Evolutionary conservation across 2,797 vertebrate genomes (phyloP).

Genomic region (Dipus sagitta): DNA sequence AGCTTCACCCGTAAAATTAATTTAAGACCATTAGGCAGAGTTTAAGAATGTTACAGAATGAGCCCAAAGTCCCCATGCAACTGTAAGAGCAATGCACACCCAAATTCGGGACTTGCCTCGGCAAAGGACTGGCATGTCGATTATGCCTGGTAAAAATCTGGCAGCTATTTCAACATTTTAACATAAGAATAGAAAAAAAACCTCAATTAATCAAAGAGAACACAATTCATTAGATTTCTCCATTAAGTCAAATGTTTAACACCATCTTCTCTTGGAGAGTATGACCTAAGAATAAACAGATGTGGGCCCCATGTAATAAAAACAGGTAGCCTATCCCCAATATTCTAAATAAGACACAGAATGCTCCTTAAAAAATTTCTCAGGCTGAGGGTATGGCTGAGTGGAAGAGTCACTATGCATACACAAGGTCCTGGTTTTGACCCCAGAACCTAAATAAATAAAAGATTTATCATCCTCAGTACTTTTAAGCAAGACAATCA

Average conservation of each 20-base stretch:
- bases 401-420: background rate
- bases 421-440: background rate
- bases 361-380: slow-evolving; percentile 30
- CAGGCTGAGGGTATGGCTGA: background rate
- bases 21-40: slow-evolving; percentile 77
- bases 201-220: slow-evolving; percentile 70
- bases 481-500: slow-evolving; percentile 64
- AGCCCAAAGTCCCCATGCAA: slow-evolving; percentile 78
- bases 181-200: slow-evolving; percentile 64
- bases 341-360: slow-evolving; percentile 17
- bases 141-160: slow-evolving; percentile 50
- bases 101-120: slow-evolving; percentile 15
- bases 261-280: slow-evolving; percentile 43
- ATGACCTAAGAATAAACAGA: background rate
- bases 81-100: slow-evolving; percentile 4
- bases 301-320: slow-evolving; percentile 14
- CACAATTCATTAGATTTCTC: slow-evolving; percentile 38
- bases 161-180: slow-evolving; percentile 59
- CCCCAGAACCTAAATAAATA: background rate
- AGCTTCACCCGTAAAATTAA: slow-evolving; percentile 85
- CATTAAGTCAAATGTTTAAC: slow-evolving; percentile 24
- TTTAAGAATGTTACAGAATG: slow-evolving; percentile 78
- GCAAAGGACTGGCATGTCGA: slow-evolving; percentile 8
- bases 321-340: background rate
- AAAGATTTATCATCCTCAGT: slow-evolving; percentile 34